Base-by-base conservation (phyloP, 1,140 invertebrate genomes). In the Eciton burchellii region DNA sequence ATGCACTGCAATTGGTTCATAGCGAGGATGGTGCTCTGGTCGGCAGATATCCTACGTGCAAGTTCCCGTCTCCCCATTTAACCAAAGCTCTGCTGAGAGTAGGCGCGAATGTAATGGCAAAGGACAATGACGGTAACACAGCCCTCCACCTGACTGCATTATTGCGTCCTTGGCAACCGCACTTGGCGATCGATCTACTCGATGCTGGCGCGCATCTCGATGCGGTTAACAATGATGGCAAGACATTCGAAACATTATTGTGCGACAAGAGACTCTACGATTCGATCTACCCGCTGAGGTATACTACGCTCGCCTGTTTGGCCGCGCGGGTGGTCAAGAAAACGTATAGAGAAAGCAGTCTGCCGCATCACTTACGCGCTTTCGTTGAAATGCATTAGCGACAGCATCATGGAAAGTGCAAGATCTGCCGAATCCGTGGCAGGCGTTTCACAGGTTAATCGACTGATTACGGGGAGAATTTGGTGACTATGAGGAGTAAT, bases 171-270 rank as follows among this genome's bases (percentile, higher is more conserved):
- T 96, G 95, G 91, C 95, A 95, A 12, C 94, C 95, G 1, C 95
- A 95, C 16, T 94, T 98, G 14, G 95, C 97, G 0, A 94, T 95
- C 81, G 95, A 95, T 2, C 94, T 99, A 0, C 94, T 99, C 0
- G 94, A 96, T 3, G 94, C 95, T 86, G 98, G 98, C 35, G 97
- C 97, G 11, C 98, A 99, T 93, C 94, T 98, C 66, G 98, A 99
- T 94, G 95, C 96, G n/a, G 96, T 97, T 56, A 99, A 99, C 92
- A 94, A 95, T 83, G 94, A 96, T 49, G 96, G 96, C 21, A 95
- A 97, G 84, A 98, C 97, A 0, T 97, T 98, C 84, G 95, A 96
- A 68, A 95, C 95, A 77, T 91, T 98, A 63, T 91, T 98, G 47
- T 94, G 95, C 56, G 89, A 94, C 12, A 96, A 96, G 88, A 93